These are phyloP conservation scores for Tiliacea aurago DNA, from an alignment of 2,888 invertebrate genomes.

Conservation along the genomic window DNA sequence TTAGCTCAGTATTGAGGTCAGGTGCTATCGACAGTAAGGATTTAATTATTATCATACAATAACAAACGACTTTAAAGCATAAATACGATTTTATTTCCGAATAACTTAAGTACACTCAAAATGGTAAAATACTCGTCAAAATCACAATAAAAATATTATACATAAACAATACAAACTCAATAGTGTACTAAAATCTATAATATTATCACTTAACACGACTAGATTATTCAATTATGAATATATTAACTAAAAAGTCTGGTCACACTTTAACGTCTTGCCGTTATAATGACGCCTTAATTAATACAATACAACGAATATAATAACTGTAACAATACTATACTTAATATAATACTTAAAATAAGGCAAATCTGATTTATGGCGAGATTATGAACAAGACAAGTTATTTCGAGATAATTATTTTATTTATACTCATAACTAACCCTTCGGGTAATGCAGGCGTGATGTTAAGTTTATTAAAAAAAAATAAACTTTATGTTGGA, in stretches of 20 bases:
- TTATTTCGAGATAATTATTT: slow-evolving; percentile 28
- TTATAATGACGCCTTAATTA: slow-evolving; percentile 24
- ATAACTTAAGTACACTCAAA: slow-evolving; percentile 62
- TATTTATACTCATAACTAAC: background rate
- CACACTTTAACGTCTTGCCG: slow-evolving; percentile 38
- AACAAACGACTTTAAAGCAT: slow-evolving; percentile 56
- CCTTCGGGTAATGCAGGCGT: background rate
- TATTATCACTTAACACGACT: slow-evolving; percentile 70
- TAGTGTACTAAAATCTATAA: slow-evolving; percentile 54
- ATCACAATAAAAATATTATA: slow-evolving; percentile 62
- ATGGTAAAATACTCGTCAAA: slow-evolving; percentile 62
- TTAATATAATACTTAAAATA: slow-evolving; percentile 39
- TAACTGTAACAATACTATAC: slow-evolving; percentile 37
- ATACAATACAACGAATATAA: slow-evolving; percentile 37
- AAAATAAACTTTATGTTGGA: slow-evolving; percentile 1
- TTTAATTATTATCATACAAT: slow-evolving; percentile 27
- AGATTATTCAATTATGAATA: slow-evolving; percentile 63
- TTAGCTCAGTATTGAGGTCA: slow-evolving; percentile 25
- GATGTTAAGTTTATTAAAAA: background rate
- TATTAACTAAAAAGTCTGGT: slow-evolving; percentile 39
- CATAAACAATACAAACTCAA: slow-evolving; percentile 55
- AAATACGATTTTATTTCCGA: slow-evolving; percentile 59
- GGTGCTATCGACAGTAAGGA: slow-evolving; percentile 5
- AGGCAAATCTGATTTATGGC: slow-evolving; percentile 41
- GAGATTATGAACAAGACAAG: slow-evolving; percentile 16